Base-by-base conservation (phyloP, 2,888 invertebrate genomes). In the Lasioglossum lativentre region DNA sequence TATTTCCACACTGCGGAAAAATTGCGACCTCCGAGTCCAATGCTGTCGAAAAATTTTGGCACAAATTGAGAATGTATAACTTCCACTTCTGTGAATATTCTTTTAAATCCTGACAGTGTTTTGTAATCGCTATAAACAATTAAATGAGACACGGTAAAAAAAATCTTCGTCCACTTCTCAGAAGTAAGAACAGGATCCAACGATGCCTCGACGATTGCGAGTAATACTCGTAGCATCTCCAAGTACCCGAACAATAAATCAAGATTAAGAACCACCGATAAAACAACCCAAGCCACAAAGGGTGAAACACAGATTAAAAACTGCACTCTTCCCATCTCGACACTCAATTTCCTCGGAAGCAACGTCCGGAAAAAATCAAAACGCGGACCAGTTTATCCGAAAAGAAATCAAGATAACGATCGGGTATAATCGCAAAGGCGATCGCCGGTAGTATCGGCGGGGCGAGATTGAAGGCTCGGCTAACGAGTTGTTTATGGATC, bases 401-500 rank as follows among this genome's bases (percentile, higher is more conserved):
- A 87, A 89, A 89, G 88, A 90, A 89, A 89, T 89, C 89, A 90
- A 90, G 89, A 89, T 89, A 90, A 85, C 87, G 83, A 88, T 86
- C 86, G 86, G 87, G 80, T 90, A 89, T 88, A 89, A 88, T 89
- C 87, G 90, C 81, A 88, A 88, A 86, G 83, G 87, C 88, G 90
- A 88, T 89, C 91, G 78, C 88, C 83, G 90, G 89, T 87, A 87
- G 90, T 89, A 92, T 90, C 90, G 89, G 82, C 84, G 75, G 89
- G 90, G 87, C 90, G 92, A 94, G 94, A 94, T 93, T 94, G 94
- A 94, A 94, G 93, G 92, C 92, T 92, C 91, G 91, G 90, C 92
- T 94, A 93, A 94, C 93, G 94, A 94, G 93, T 94, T 94, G 94
- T 94, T 94, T 94, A 94, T 93, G 92, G 93, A 92, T 92, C 93